These are phyloP conservation scores for Morelia viridis DNA, from an alignment of 2,797 vertebrate species.

Conservation along the genomic window DNA sequence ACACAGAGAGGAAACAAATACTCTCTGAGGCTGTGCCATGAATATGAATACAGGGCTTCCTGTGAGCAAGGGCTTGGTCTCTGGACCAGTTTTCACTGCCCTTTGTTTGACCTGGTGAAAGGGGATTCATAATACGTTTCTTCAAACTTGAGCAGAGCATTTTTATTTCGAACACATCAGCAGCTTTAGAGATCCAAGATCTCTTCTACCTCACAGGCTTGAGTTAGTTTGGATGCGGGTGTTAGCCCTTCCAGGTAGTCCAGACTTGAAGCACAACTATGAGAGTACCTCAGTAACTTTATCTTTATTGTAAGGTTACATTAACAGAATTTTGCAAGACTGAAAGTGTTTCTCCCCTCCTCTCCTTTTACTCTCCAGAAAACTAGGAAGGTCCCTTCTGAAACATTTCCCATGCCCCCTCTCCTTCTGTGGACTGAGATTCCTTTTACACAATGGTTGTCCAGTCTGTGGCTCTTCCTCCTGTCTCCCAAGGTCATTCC, in stretches of 20 bases:
- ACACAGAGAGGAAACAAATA: too few relatives aligned
- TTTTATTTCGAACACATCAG: neutral
- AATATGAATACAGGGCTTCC: too few relatives aligned
- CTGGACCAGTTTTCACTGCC: too few relatives aligned
- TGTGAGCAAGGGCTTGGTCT: too few relatives aligned
- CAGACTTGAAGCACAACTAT: neutral
- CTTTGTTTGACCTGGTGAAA: too few relatives aligned
- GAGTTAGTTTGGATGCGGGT: neutral
- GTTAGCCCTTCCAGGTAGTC: neutral
- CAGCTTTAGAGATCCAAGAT: neutral
- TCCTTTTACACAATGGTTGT: neutral
- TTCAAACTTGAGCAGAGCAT: too few relatives aligned
- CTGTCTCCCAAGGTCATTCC: neutral
- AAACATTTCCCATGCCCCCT: neutral
- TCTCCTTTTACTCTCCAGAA: neutral
- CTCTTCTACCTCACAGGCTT: neutral
- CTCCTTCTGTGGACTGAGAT: neutral
- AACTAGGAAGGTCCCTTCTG: neutral
- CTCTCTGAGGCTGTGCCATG: too few relatives aligned
- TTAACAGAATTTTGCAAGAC: neutral
- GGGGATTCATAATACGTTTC: too few relatives aligned
- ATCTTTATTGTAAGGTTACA: neutral
- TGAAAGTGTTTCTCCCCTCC: neutral
- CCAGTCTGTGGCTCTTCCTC: neutral
- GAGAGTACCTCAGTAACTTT: neutral